A percentile compares a stretch with the other conserved stretches of the same genome.
phyloP scores from a whole-genome alignment of 2,113 vertebrate species.

The Bubo scandiacus region DNA sequence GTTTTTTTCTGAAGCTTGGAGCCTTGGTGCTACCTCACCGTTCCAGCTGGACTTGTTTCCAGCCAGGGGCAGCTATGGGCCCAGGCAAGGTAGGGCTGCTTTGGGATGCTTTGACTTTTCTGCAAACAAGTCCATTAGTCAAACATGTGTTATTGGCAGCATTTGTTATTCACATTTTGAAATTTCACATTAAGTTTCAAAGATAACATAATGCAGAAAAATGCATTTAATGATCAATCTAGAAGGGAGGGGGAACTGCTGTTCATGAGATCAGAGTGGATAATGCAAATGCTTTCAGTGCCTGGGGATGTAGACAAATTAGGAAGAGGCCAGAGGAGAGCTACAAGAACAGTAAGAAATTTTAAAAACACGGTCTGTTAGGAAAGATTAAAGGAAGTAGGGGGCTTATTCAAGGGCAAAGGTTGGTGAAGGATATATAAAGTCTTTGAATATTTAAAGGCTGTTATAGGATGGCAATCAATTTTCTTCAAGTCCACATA shows the following conservation, averaged over 20 bases:
- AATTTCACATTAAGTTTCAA: neutral
- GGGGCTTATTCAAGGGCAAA: neutral
- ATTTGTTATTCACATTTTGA: neutral
- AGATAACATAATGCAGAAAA: neutral
- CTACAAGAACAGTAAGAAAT: neutral
- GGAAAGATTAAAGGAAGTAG: neutral
- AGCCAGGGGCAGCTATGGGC: neutral
- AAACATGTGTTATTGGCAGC: neutral
- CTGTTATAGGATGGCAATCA: neutral
- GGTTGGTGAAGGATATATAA: neutral
- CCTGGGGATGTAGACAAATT: neutral
- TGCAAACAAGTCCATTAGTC: neutral
- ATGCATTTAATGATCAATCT: constrained; percentile 20
- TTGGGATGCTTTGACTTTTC: neutral
- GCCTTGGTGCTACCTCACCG: neutral
- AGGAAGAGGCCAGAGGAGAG: neutral
- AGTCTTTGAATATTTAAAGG: neutral
- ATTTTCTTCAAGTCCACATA: neutral
- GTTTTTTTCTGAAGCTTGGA: neutral
- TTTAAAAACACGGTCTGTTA: neutral
- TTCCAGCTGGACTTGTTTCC: neutral
- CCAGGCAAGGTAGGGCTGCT: neutral
- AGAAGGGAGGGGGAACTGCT: neutral
- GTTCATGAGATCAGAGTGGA: neutral
- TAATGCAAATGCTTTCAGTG: neutral